phyloP scores from a whole-genome alignment of 1,140 invertebrate genomes.

The Cheumatopsyche charites region DNA sequence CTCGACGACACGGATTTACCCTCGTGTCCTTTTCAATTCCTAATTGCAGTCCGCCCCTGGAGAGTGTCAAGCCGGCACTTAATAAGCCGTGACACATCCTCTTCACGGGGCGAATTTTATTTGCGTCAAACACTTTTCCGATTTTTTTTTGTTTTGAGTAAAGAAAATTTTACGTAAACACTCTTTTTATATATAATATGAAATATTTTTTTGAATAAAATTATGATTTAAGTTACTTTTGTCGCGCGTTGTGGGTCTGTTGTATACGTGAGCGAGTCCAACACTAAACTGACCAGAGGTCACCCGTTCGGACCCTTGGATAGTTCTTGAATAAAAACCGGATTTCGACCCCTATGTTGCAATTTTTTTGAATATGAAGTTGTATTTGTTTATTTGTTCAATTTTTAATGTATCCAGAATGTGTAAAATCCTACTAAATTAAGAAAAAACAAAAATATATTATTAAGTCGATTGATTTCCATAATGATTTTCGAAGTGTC shows the following conservation, averaged over 20 bases:
- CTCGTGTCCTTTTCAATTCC: conserved; percentile 41
- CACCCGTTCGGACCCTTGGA: conserved; percentile 23
- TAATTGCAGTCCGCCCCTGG: conserved; percentile 36
- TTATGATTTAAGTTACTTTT: background rate
- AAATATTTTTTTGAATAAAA: background rate
- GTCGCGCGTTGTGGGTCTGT: background rate
- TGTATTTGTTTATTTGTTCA: no score
- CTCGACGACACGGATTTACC: conserved; percentile 35
- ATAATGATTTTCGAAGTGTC: no score
- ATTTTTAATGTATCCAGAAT: no score
- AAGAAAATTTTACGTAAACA: background rate
- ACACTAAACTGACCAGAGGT: conserved; percentile 44
- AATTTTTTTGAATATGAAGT: background rate
- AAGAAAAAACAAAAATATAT: no score
- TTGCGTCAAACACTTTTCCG: conserved; percentile 8
- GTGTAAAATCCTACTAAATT: no score
- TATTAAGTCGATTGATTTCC: no score
- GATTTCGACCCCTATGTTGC: conserved; percentile 38
- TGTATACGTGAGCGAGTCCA: conserved; percentile 32
- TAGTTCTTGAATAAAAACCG: conserved; percentile 36
- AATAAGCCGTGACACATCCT: conserved; percentile 23
- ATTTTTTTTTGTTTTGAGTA: background rate
- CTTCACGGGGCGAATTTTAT: conserved; percentile 15
- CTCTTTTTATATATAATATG: background rate
- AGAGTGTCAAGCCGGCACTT: conserved; percentile 33